Evolutionary conservation across 1,140 invertebrate species (phyloP), one percentile per base, ranked within the genome.

Genomic region (Bombus cullumanus): DNA sequence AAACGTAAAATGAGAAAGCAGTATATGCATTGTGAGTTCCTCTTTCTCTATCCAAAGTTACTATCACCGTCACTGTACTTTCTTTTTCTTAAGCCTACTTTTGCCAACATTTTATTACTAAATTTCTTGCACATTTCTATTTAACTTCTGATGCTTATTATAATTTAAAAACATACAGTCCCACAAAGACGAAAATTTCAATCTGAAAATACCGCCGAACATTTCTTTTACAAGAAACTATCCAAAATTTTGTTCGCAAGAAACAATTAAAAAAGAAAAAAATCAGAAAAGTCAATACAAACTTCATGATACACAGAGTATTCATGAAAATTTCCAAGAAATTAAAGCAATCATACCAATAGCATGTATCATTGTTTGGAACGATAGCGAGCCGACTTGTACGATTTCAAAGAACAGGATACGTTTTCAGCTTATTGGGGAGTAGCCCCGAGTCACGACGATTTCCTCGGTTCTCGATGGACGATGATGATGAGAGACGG

Each of bases 401-500:
- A 66, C 64, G 22, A 83, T 83, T 69, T 10, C 62, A 57, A 39
- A 47, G 62, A 83, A 74, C 85, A 71, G 78, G 69, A 62, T 72
- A 64, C 69, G 5, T 47, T 69, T 34, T 66, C 41, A 43, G 71
- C 62, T 82, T 76, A 75, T 76, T 86, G n/a, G 25, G 53, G 25
- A 72, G 84, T 75, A 83, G 80, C 75, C 79, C 68, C 37, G 41
- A 76, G 59, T 89, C 73, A 76, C 75, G 87, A 83, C 75, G 80
- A 88, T 86, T 86, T 86, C 78, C 71, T 79, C 18, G 62, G 77
- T 57, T 64, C 69, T 31, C 80, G 83, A 88, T 88, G 88, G 77
- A 83, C 31, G 10, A 83, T 85, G 86, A 88, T 82, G 88, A 87
- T 87, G 87, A 81, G 84, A 85, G 75, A 88, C 64, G 83, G 53